These are phyloP conservation scores for Brachionus paranguensis DNA, from an alignment of 1,140 invertebrate species.

Conservation along the genomic window DNA sequence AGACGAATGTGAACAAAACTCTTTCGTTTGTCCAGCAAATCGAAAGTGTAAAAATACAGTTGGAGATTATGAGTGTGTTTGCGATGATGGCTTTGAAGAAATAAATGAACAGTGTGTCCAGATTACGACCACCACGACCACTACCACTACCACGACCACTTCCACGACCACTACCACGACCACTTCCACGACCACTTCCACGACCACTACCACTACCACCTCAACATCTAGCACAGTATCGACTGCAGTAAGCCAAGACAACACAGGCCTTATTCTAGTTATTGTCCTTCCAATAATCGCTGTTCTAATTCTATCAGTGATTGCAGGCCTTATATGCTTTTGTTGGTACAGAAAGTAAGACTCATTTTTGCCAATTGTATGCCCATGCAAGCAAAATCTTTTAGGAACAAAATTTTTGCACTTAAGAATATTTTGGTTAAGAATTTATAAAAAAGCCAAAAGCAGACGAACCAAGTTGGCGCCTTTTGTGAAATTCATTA, in stretches of 20 bases:
- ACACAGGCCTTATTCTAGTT: background rate
- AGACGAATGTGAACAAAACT: background rate
- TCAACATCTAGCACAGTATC: background rate
- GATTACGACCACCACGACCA: background rate
- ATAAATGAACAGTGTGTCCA: background rate
- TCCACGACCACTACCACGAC: too few relatives aligned
- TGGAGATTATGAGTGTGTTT: background rate
- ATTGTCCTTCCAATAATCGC: background rate
- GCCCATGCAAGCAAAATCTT: too few relatives aligned
- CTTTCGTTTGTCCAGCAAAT: background rate
- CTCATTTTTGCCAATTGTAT: background rate
- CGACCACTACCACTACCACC: too few relatives aligned
- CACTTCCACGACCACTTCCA: too few relatives aligned
- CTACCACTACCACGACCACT: too few relatives aligned
- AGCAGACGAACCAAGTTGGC: too few relatives aligned
- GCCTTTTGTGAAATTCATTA: too few relatives aligned
- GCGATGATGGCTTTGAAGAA: background rate
- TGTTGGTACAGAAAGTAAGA: conserved; percentile 23
- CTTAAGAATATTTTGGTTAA: too few relatives aligned
- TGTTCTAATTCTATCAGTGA: background rate
- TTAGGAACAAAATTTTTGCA: too few relatives aligned
- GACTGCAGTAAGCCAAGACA: background rate
- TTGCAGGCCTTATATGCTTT: background rate
- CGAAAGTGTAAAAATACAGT: background rate
- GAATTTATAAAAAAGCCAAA: too few relatives aligned